Base-by-base conservation (phyloP, 2,113 vertebrate species). In the Empidonax alnorum region DNA sequence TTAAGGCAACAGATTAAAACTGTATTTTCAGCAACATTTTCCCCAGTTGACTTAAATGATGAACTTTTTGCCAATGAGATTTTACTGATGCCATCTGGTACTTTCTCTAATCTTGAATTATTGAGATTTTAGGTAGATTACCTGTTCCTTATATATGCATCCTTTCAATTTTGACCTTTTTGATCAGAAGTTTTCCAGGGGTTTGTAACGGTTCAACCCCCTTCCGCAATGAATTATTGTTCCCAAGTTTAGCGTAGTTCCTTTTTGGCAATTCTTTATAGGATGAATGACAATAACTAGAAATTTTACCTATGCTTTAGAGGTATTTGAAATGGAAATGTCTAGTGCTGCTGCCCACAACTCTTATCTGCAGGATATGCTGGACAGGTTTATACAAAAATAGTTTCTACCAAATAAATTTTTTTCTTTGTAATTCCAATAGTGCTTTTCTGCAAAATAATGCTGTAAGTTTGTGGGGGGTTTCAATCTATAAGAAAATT, bases 71-170 rank as follows among this genome's bases (percentile, higher is more conserved):
- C 31, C 74, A 76, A 28, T 37, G 61, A 73, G 79, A 82, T 87
- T 91, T 93, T 96, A 30, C 41, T 69, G 49, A 87, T 89, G 56
- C 87, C 84, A 94, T 89, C 84, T 95, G 93, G 69, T 84, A 73
- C 25, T 80, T 87, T 23, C 61, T 91, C 62, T 95, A 89, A 84
- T 89, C 42, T 78, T 71, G n/a, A 92, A 84, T 84, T 31, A 41
- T 10, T 79, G 69, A 67, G 41, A 75, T 78, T 75, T 92, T 79
- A 44, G 47, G 39, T 68, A 28, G 37, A 69, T 73, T 53, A 62
- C 56, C 35, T 68, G 39, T 31, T 86, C 44, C 37, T 93, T 84
- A 91, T 90, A 86, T 87, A 71, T 27, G 4, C 13, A 74, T 68
- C 62, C n/a, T 93, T 95, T 62, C 19, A 17, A 8, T 71, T 93